Conservation (phyloP, 2,797 vertebrate genomes). For the Potorous gilbertii region DNA sequence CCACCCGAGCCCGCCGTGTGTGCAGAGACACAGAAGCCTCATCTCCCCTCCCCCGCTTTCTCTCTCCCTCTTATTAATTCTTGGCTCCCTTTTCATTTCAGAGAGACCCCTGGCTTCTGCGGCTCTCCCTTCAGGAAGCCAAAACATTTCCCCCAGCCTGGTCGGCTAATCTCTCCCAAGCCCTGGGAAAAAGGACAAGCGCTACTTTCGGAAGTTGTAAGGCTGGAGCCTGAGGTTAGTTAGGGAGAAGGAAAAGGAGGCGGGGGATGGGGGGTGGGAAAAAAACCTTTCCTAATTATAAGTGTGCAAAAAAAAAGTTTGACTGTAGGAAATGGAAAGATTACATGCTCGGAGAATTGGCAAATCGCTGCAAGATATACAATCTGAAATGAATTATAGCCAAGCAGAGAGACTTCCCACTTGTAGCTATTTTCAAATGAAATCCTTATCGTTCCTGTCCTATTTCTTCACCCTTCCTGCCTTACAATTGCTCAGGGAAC, state of each 20-base stretch:
- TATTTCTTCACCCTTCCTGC: constrained; percentile 25
- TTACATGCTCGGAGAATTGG: constrained; percentile 72
- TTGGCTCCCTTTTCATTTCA: constrained; percentile 33
- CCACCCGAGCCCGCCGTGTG: neutral
- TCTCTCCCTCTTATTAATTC: constrained; percentile 3
- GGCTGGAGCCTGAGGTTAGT: constrained; percentile 81
- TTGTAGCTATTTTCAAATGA: constrained; percentile 38
- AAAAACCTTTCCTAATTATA: constrained; percentile 72
- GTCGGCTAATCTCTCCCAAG: neutral
- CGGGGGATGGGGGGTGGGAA: constrained; percentile 7
- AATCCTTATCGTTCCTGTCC: neutral
- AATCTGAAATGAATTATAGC: constrained; percentile 67
- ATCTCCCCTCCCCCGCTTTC: neutral
- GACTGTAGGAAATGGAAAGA: constrained; percentile 76
- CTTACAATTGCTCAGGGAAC: neutral
- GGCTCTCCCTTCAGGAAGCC: constrained; percentile 31
- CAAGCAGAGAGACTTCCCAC: constrained; percentile 34
- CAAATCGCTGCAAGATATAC: constrained; percentile 55
- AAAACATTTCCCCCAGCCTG: neutral
- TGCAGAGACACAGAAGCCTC: neutral
- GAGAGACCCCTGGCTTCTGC: neutral
- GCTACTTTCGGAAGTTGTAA: constrained; percentile 74
- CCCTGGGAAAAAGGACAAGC: neutral
- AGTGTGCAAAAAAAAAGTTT: constrained; percentile 69
- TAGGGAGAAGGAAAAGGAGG: constrained; percentile 50